Conservation (phyloP, 2,797 vertebrate genomes). For the Carapus acus region DNA sequence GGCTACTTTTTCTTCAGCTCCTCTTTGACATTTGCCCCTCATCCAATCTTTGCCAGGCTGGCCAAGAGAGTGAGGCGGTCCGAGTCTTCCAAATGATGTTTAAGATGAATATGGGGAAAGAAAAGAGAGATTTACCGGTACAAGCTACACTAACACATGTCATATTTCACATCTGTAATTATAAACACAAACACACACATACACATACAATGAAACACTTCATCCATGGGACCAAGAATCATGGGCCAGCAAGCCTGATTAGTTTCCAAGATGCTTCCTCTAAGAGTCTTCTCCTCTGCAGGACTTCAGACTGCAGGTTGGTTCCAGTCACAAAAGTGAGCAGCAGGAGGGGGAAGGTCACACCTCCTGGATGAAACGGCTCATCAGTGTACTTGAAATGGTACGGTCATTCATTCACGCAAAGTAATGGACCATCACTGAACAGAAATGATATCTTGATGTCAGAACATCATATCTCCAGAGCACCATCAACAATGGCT, state of each 20-base stretch:
- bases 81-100: conserved; percentile 70
- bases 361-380: not conserved
- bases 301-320: conserved; percentile 46
- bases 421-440: not conserved
- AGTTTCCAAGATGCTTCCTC: too few species aligned
- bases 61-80: conserved; percentile 62
- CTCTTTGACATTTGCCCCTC: not conserved
- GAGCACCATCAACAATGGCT: too few species aligned
- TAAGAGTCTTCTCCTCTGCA: conserved; percentile 37
- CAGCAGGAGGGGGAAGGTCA: not conserved
- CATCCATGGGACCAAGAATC: too few species aligned
- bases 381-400: conserved; percentile 42
- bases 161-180: too few species aligned
- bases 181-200: too few species aligned
- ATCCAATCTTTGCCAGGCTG: conserved; percentile 46
- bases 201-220: too few species aligned
- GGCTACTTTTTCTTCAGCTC: too few species aligned
- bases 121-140: conserved; percentile 58
- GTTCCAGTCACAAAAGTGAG: conserved; percentile 26
- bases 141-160: conserved; percentile 2
- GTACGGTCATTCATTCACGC: conserved; percentile 21
- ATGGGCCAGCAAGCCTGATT: too few species aligned
- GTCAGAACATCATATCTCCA: too few species aligned
- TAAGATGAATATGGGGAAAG: conserved; percentile 57
- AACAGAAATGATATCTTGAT: too few species aligned